Conservation (phyloP, 2,113 vertebrate genomes). For the Noctilio leporinus region DNA sequence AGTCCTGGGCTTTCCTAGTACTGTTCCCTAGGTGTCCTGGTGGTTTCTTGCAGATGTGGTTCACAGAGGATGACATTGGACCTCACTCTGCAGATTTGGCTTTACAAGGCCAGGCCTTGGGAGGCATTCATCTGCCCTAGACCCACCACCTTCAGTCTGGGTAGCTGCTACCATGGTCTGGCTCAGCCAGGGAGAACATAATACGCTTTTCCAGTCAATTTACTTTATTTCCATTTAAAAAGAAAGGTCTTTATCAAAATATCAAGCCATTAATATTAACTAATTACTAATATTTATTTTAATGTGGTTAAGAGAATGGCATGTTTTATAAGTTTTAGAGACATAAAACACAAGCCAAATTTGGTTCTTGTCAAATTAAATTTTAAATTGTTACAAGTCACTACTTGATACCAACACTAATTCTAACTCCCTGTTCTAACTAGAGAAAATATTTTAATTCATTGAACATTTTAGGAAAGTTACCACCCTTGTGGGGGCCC, state of each 20-base stretch:
- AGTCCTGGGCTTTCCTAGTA: not conserved
- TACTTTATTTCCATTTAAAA: conserved; percentile 40
- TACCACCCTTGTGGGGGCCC: no score
- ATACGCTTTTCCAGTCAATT: conserved; percentile 9
- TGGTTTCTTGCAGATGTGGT: not conserved
- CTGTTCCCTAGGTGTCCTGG: not conserved
- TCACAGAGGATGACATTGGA: not conserved
- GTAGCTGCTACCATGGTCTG: not conserved
- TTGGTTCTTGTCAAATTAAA: conserved; percentile 54
- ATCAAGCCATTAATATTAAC: conserved; percentile 51
- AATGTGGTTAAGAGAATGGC: conserved; percentile 45
- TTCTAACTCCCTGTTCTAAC: not conserved
- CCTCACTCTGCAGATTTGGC: not conserved
- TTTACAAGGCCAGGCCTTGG: not conserved
- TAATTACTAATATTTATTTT: conserved; percentile 63
- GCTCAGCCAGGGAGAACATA: not conserved
- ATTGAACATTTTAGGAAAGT: not conserved
- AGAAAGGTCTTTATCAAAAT: conserved; percentile 34
- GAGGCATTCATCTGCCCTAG: not conserved
- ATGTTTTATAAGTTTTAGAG: conserved; percentile 23
- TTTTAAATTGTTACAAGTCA: conserved; percentile 49
- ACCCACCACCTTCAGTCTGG: not conserved
- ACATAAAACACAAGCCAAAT: conserved; percentile 34
- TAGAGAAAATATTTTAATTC: conserved; percentile 6
- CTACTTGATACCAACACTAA: conserved; percentile 6